These are phyloP conservation scores for Metacarcinus magister DNA, from an alignment of 2,888 invertebrate species.

Conservation along the genomic window DNA sequence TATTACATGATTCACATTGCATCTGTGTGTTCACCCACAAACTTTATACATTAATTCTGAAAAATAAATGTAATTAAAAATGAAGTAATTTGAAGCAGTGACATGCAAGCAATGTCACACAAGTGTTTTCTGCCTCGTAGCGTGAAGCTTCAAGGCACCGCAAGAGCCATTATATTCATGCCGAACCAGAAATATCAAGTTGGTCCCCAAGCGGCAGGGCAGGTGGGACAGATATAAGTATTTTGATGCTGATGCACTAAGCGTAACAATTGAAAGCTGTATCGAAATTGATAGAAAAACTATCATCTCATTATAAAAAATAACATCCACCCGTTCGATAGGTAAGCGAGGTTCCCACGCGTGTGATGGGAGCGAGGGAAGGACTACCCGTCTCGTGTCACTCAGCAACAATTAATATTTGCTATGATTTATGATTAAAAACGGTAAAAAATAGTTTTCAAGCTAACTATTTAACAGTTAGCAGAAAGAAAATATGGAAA, in stretches of 20 bases:
- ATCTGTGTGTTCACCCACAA: neutral
- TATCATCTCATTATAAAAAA: neutral
- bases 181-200: neutral
- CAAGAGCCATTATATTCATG: neutral
- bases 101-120: slow-evolving; percentile 2
- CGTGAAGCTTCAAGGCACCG: neutral
- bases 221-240: neutral
- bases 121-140: neutral
- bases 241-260: neutral
- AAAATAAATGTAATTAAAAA: neutral
- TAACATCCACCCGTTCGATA: neutral
- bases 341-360: neutral
- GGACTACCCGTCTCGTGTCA: neutral
- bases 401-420: neutral
- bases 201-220: neutral
- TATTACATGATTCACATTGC: neutral
- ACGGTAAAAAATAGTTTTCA: neutral
- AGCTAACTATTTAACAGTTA: neutral
- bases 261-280: neutral
- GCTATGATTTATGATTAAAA: neutral
- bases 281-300: neutral
- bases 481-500: neutral
- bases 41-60: neutral
- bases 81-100: neutral
- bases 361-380: neutral